Base-by-base conservation (phyloP, 2,888 invertebrate genomes). In the Graphium colonna region DNA sequence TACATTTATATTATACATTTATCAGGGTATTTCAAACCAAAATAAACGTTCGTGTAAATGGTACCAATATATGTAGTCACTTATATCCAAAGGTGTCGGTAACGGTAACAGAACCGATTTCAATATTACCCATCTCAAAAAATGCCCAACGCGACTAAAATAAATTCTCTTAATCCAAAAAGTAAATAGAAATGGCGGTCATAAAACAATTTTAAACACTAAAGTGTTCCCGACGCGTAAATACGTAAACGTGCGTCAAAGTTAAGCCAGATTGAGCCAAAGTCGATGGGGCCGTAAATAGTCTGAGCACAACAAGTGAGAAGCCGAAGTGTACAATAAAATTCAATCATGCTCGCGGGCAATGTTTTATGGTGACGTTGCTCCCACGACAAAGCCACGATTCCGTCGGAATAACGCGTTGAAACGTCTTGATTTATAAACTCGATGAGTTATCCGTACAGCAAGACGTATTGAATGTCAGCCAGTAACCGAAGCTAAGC, bases 331-430 rank as follows among this genome's bases (percentile, higher is more conserved):
- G 68, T 65, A 77, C 78, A 73, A 84, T 86, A 85, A 86, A 85
- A 79, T 86, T 85, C 83, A 85, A 85, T 86, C 83, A 82, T 74
- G 80, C 75, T 73, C 69, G 70, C 74, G 66, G 75, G 70, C 76
- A 77, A 77, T 82, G 79, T 77, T 86, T 86, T 85, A 87, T 81
- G 74, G 75, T 79, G 80, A 82, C 83, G 68, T 78, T 78, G 79
- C 83, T 79, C 87, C 87, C 85, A 85, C 85, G 80, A 77, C 72
- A 65, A 69, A 43, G 48, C 51, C 38, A 54, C 40, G 55, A 58
- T 60, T 57, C 60, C 50, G 33, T 43, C 33, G 52, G 38, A 18
- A 36, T 46, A 17, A 31, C 39, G 13, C n/a, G 21, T 44, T 17
- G 9, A 17, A 18, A 48, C 36, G 16, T 17, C 42, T 42, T 28